Base-by-base conservation (phyloP, 2,888 invertebrate genomes). In the Aphrophora alni region DNA sequence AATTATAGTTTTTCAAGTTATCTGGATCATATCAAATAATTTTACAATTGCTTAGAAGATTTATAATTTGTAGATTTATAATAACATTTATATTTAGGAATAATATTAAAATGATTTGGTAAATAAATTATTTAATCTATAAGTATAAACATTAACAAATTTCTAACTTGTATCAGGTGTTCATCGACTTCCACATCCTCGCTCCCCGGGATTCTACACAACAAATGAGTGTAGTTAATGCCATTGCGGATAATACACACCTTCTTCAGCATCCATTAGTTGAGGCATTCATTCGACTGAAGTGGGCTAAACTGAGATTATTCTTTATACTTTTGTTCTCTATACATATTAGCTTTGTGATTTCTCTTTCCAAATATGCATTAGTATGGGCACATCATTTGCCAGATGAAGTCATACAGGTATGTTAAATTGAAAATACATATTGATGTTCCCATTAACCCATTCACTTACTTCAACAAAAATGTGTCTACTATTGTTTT, bases 211-310 rank as follows among this genome's bases (percentile, higher is more conserved):
- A 86, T 7, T 83, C 84, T 51, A 87, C 86, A 80, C 86, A 90
- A 82, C 91, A 91, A 83, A 91, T 91, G 90, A 89, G 90, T 84
- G 90, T 91, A 0, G 88, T 91, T 51, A 89, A 90, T 0, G 85
- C 91, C 0, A 84, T 91, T 0, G 89, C 90, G 83, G 90, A 90
- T 75, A 59, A 59, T 8, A 88, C 90, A 85, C 88, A 89, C 75
- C 88, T 92, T 0, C 87, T 92, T 0, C 89, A 91, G 0, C 92
- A 92, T 87, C 92, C 92, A 0, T 86, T 91, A 51, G 88, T 91
- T 2, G 91, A 92, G 86, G 91, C 91, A 82, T 92, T 91, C 84
- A 86, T 92, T 0, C 89, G 88, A 81, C 86, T 91, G 0, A 92
- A 92, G 87, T 92, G 92, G 92, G 89, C 89, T 80, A 90, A 90